A percentile compares a stretch with the other conserved stretches of the same genome.
Evolutionary conservation across 2,113 vertebrate genomes (phyloP).

Genomic region (Cyprinus carpio): DNA sequence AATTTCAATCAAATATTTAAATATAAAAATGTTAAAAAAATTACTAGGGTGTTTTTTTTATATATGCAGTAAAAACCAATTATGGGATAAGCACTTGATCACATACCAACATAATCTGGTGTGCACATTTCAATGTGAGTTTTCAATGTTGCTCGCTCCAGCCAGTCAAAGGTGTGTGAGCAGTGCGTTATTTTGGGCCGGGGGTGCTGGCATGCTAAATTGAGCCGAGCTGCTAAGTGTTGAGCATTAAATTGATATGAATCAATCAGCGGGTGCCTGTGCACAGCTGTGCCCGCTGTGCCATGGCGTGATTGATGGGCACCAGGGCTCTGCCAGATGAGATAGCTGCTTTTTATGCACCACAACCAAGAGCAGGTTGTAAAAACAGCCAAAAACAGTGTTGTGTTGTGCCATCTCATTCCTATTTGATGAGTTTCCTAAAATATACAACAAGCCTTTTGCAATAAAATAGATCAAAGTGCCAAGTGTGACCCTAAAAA

Average conservation of each 20-base stretch:
- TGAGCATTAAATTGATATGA: constrained; percentile 71
- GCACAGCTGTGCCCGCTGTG: constrained; percentile 69
- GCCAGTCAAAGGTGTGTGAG: constrained; percentile 23
- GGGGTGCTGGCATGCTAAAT: constrained; percentile 59
- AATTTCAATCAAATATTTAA: too few relatives aligned
- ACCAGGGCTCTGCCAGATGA: constrained; percentile 60
- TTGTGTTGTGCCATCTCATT: constrained; percentile 36
- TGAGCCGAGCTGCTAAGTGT: constrained; percentile 73
- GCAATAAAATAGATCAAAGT: constrained; percentile 47
- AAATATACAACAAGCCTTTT: constrained; percentile 54
- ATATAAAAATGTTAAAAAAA: too few relatives aligned
- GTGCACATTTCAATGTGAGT: not conserved
- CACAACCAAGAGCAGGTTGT: constrained; percentile 19
- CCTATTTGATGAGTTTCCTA: constrained; percentile 47
- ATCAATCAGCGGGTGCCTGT: constrained; percentile 71
- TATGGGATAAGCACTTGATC: not conserved
- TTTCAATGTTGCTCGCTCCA: not conserved
- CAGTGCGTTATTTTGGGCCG: constrained; percentile 42
- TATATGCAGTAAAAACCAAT: not conserved
- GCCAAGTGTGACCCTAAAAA: constrained; percentile 37
- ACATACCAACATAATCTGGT: not conserved
- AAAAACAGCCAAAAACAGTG: constrained; percentile 16
- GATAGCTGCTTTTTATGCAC: constrained; percentile 54
- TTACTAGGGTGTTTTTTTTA: too few relatives aligned
- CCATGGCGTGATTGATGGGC: constrained; percentile 71